Conservation (phyloP, 2,113 vertebrate species). For the Ptilorrhoa leucosticta region DNA sequence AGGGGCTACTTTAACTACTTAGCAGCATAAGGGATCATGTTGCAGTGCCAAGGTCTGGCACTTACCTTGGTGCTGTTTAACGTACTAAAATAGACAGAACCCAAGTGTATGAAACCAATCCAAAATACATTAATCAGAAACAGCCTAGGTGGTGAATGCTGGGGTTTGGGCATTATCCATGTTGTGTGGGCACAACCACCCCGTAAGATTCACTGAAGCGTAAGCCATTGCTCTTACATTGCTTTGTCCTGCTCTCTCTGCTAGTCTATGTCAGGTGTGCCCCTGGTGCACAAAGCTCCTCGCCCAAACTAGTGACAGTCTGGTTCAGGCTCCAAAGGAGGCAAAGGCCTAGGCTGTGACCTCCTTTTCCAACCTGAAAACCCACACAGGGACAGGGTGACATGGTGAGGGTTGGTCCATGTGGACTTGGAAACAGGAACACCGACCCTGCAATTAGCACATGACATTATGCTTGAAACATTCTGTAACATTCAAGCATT, state of each 20-base stretch:
- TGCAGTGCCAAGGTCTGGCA: background rate
- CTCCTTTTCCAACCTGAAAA: background rate
- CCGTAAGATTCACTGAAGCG: rapidly evolving
- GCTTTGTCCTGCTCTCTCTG: background rate
- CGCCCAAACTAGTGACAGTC: background rate
- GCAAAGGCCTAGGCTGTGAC: background rate
- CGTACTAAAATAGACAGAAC: background rate
- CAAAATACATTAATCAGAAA: background rate
- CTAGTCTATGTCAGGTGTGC: rapidly evolving
- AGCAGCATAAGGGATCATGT: background rate
- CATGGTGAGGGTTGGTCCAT: background rate
- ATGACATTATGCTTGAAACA: background rate
- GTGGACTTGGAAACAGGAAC: background rate
- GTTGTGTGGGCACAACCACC: background rate
- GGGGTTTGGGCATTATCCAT: rapidly evolving
- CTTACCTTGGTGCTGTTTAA: background rate
- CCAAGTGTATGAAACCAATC: background rate
- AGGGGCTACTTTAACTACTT: background rate
- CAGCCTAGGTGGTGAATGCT: background rate
- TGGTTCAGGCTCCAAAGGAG: background rate
- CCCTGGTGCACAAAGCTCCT: rapidly evolving
- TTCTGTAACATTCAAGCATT: background rate
- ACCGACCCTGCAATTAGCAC: background rate
- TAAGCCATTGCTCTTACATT: background rate
- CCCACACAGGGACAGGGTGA: background rate